phyloP scores from a whole-genome alignment of 2,888 invertebrate genomes.

The Polymixis flavicincta region DNA sequence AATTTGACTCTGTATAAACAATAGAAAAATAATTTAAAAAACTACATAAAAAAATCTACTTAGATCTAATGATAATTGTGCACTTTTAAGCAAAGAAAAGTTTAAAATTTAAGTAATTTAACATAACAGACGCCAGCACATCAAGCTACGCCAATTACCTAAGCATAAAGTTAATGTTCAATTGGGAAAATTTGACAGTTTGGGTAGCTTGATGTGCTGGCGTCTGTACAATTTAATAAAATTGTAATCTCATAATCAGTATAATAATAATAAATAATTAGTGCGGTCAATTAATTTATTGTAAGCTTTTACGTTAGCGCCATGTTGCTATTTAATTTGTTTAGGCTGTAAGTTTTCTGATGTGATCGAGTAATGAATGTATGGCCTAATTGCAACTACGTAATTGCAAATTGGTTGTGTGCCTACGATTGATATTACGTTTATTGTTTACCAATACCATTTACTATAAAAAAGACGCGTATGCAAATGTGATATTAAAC shows the following conservation, averaged over 20 bases:
- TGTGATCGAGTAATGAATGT: neutral
- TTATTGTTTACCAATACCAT: neutral
- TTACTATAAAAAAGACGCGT: neutral
- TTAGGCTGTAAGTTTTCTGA: constrained; percentile 5
- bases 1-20: too few species aligned
- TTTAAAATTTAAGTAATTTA: constrained; percentile 14
- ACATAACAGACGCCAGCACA: too few species aligned
- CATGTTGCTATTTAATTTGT: neutral
- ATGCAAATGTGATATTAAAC: neutral
- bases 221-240: constrained; percentile 31
- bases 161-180: too few species aligned
- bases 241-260: constrained; percentile 29
- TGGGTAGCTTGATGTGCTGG: too few species aligned
- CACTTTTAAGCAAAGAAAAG: constrained; percentile 14
- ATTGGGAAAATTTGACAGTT: too few species aligned
- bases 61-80: constrained; percentile 19
- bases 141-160: too few species aligned
- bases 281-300: constrained; percentile 14
- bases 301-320: neutral
- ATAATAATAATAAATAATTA: constrained; percentile 19
- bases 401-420: too few species aligned
- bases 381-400: constrained; percentile 18
- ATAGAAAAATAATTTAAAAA: too few species aligned
- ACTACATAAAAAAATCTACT: too few species aligned
- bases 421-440: neutral